Base-by-base conservation (phyloP, 2,113 vertebrate species). In the Vulpes ferrilata region DNA sequence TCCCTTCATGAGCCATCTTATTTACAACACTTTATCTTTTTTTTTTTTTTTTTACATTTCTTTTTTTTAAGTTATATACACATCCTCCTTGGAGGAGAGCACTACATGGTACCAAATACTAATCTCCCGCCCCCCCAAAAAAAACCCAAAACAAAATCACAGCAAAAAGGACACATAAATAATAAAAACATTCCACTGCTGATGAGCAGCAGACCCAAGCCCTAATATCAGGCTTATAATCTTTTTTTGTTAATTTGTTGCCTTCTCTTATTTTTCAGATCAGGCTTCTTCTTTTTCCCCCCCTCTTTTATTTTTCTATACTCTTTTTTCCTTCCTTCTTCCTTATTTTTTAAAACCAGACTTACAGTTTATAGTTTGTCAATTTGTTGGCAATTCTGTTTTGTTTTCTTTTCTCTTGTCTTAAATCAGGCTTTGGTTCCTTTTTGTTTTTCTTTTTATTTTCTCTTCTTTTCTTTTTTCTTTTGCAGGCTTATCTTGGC, bases 121-220 rank as follows among this genome's bases (percentile, higher is more conserved):
- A 99, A 98, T 38, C 94, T 2, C 35, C 35, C 35, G 35, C 43
- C 43, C 43, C 43, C 43, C 5, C 43, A 38, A 79, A 86, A 9
- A 30, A 79, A 43, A 94, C 97, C 86, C 22, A 94, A 97, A 93
- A 90, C 96, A 94, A 91, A 96, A 23, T 85, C 98, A 98, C 98
- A 97, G 96, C 97, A 95, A 97, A 97, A 98, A 98, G 97, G 97
- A 98, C 98, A 98, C 98, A 98, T 98, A 99, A 99, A 99, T 98
- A 99, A 98, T 98, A 98, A 98, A 98, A 98, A 98, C 98, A 98
- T 98, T 98, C 98, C 98, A 97, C 98, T 98, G 98, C 98, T 97
- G 98, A 98, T 98, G 98, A 95, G 97, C 98, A 98, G 98, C 98
- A 87, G 98, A 90, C 71, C 89, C 38, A 43, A 43, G 38, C 38